Conservation (phyloP, 2,113 vertebrate genomes). For the Turnix velox region DNA sequence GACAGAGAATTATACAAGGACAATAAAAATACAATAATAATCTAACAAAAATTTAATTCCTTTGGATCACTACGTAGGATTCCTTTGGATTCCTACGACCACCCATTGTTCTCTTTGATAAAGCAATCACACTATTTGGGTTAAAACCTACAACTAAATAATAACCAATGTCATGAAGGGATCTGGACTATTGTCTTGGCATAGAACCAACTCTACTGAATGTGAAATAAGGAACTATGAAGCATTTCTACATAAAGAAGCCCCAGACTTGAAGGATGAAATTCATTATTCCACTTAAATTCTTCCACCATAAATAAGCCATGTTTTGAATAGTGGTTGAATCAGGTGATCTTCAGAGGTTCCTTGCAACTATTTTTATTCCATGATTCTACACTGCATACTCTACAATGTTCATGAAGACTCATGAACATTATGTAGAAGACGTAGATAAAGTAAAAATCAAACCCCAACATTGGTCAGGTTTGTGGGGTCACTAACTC, state of each 20-base stretch:
- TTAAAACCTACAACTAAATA: neutral
- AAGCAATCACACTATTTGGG: neutral
- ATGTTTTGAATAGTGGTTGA: neutral
- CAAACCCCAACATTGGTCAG: neutral
- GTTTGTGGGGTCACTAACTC: neutral
- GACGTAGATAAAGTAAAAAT: neutral
- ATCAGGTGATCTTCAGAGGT: neutral
- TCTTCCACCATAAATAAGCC: neutral
- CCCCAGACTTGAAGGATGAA: neutral
- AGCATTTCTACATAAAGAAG: neutral
- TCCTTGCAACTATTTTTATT: neutral
- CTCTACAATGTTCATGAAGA: neutral
- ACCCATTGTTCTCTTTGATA: too few relatives aligned
- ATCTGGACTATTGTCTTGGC: neutral
- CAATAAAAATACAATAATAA: neutral
- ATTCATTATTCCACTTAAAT: neutral
- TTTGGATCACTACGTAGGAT: neutral
- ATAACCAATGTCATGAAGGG: neutral
- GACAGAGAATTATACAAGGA: neutral
- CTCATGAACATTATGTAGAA: neutral
- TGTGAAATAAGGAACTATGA: neutral
- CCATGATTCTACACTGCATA: neutral
- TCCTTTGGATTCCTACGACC: neutral
- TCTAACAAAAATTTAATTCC: neutral
- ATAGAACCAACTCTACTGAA: neutral